A percentile compares a stretch with the other conserved stretches of the same genome.
phyloP scores from a whole-genome alignment of 2,113 vertebrate genomes.

The Polyodon spathula region DNA sequence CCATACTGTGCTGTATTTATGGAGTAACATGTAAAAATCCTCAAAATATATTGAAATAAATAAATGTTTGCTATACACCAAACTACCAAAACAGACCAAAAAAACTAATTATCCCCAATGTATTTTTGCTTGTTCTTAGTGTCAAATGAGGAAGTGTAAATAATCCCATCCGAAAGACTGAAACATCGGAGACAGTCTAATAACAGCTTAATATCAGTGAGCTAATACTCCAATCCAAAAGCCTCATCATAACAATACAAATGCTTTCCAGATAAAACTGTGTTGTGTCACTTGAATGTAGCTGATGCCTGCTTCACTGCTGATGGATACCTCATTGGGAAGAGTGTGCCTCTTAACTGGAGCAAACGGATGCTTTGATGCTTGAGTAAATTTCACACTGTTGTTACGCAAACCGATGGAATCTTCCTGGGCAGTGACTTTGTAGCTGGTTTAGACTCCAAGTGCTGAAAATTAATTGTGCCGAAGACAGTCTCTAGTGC shows the following conservation, averaged over 20 bases:
- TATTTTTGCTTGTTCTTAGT: no score
- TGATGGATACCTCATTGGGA: slow-evolving; percentile 22
- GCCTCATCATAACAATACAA: slow-evolving; percentile 9
- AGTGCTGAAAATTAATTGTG: slow-evolving; percentile 34
- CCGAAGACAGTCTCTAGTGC: slow-evolving; percentile 30
- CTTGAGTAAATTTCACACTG: slow-evolving; percentile 5
- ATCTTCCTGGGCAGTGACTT: slow-evolving; percentile 21
- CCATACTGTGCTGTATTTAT: no score
- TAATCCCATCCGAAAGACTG: no score
- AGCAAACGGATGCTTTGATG: slow-evolving; percentile 12
- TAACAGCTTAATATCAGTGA: no score
- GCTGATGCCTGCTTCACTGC: neutral
- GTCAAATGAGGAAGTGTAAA: no score
- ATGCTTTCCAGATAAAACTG: slow-evolving; percentile 16
- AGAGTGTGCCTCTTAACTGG: slow-evolving; percentile 9
- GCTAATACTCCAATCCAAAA: no score
- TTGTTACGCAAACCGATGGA: slow-evolving; percentile 31
- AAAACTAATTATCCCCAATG: no score
- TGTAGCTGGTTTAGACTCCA: slow-evolving; percentile 30
- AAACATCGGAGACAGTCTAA: no score
- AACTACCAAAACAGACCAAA: no score
- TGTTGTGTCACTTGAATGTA: neutral
- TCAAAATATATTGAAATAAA: no score
- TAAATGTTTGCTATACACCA: no score
- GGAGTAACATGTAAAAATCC: no score